Evolutionary conservation across 2,888 invertebrate species (phyloP), one percentile per base, ranked within the genome.

Genomic region (Cephus rjabovi): DNA sequence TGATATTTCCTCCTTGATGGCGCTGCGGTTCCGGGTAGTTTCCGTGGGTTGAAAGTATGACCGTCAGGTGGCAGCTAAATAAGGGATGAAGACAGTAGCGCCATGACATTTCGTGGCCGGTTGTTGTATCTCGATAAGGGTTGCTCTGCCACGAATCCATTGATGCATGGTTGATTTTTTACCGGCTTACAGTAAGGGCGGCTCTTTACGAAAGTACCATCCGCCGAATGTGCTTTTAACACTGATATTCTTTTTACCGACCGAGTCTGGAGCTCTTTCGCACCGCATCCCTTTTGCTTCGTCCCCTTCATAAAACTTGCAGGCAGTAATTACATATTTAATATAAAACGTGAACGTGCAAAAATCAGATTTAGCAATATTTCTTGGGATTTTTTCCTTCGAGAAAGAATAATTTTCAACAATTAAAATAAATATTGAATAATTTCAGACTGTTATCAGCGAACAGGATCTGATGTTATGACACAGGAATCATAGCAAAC

Each of bases 1-100:
- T 86, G 86, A 87, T 86, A 86, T 71, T 71, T 76, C n/a, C 15
- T 34, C 11, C 69, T 70, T 31, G 31, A 74, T 56, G 75, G 73
- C 75, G 71, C 40, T 81, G 79, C 56, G 69, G 30, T 23, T 4
- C 23, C 23, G 74, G 74, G 34, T 70, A 35, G 30, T 33, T 76
- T 76, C 37, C 31, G 34, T 37, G 35, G 69, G 71, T 75, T 40
- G 15, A 70, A 56, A 33, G 23, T 23, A 56, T 23, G 23, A 56
- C 40, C 40, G 40, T 23, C 23, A 56, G 40, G 9, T 56, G 40
- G 40, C 40, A 56, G 40, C 6, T 56, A 23, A 56, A 56, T 56
- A 23, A 56, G 40, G 40, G 40, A 23, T 56, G 40, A 23, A 56
- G 40, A 9, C 40, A n/a, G 71, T 30, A 15, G 71, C 31, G 71